Evolutionary conservation across 1,140 invertebrate species (phyloP).

Genomic region (Drosophila ogumai): DNA sequence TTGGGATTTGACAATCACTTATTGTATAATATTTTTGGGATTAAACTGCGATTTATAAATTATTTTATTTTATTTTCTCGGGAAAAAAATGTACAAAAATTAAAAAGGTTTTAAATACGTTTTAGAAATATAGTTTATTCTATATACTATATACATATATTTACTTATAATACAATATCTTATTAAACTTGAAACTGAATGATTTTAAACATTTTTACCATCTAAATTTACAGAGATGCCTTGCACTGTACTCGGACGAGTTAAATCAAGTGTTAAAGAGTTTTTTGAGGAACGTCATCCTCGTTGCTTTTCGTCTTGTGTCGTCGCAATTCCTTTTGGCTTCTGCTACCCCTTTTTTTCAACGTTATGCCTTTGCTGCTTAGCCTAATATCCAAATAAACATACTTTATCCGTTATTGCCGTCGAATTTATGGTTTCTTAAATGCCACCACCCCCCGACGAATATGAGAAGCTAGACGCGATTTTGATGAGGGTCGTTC

Average conservation of each 20-base stretch:
- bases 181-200: too few species aligned
- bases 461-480: constrained; percentile 59
- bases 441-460: constrained; percentile 47
- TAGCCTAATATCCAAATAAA: constrained; percentile 82
- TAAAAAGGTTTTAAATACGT: too few species aligned
- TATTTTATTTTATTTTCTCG: not conserved
- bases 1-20: not conserved
- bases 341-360: constrained; percentile 67
- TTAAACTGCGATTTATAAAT: not conserved
- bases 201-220: not conserved
- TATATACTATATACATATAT: too few species aligned
- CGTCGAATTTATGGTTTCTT: constrained; percentile 80
- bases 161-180: too few species aligned
- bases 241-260: constrained; percentile 31
- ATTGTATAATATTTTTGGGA: not conserved
- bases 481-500: constrained; percentile 68
- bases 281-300: constrained; percentile 55
- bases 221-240: not conserved
- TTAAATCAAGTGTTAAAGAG: constrained; percentile 83
- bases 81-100: not conserved
- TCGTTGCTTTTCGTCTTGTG: constrained; percentile 31
- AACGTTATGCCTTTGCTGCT: constrained; percentile 48
- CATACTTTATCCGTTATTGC: constrained; percentile 83
- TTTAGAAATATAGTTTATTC: too few species aligned
- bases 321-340: constrained; percentile 42